These are phyloP conservation scores for Fistularia commersonii DNA, from an alignment of 2,797 vertebrate genomes.

Conservation along the genomic window DNA sequence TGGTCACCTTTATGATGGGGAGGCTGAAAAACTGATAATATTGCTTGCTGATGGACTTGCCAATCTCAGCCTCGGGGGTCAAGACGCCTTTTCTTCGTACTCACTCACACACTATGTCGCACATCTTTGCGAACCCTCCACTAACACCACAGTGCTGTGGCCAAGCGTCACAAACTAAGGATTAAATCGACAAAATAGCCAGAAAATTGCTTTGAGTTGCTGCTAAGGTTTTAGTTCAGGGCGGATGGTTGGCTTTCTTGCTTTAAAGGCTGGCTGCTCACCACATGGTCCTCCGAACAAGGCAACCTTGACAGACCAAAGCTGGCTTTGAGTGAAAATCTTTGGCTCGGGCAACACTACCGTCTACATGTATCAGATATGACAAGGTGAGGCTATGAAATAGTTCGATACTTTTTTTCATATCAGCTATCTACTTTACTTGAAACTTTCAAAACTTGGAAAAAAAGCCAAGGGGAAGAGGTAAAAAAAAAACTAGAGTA, in stretches of 20 bases:
- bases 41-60: slow-evolving; percentile 48
- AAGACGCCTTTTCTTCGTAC: slow-evolving; percentile 15
- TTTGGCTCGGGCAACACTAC: slow-evolving; percentile 42
- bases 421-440: too few relatives aligned
- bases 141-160: slow-evolving; percentile 42
- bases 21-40: slow-evolving; percentile 48
- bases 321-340: slow-evolving; percentile 62
- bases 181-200: slow-evolving; percentile 77
- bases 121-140: slow-evolving; percentile 16
- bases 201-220: slow-evolving; percentile 77
- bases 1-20: slow-evolving; percentile 55
- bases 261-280: slow-evolving; percentile 69
- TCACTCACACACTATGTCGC: slow-evolving; percentile 15
- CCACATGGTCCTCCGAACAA: slow-evolving; percentile 62
- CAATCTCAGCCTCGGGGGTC: slow-evolving; percentile 43
- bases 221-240: slow-evolving; percentile 77
- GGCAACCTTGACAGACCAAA: slow-evolving; percentile 55
- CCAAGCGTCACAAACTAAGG: slow-evolving; percentile 66
- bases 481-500: too few relatives aligned
- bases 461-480: too few relatives aligned
- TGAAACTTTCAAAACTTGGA: too few relatives aligned
- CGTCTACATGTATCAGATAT: slow-evolving; percentile 46
- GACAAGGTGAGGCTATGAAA: slow-evolving; percentile 22
- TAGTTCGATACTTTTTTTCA: background rate
- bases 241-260: slow-evolving; percentile 69